These are phyloP conservation scores for Eufriesea mexicana DNA, from an alignment of 1,140 invertebrate species.

Conservation along the genomic window DNA sequence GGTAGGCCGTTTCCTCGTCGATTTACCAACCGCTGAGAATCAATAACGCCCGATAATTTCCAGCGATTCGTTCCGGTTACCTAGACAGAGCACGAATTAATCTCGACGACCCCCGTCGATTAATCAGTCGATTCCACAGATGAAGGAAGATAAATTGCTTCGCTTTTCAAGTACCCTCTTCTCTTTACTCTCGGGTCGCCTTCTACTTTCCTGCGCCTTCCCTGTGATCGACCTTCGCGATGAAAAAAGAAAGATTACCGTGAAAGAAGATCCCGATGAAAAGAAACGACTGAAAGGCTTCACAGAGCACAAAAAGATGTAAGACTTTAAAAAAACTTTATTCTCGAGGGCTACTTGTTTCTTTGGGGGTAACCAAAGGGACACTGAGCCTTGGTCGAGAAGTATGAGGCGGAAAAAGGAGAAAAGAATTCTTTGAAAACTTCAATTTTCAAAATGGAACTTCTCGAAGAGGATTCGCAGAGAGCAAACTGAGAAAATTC, in stretches of 20 bases:
- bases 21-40: constrained; percentile 9
- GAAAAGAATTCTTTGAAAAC: background rate
- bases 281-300: background rate
- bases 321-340: no score
- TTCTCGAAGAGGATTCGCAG: background rate
- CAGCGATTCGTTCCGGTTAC: background rate
- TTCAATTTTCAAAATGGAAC: background rate
- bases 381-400: no score
- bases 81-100: constrained; percentile 14
- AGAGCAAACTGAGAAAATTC: background rate
- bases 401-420: no score
- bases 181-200: background rate
- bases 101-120: constrained; percentile 26
- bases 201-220: background rate
- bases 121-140: constrained; percentile 18
- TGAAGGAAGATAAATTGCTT: constrained; percentile 23
- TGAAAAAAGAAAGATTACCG: background rate
- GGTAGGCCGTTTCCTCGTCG: background rate
- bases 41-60: constrained; percentile 9
- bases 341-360: no score
- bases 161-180: constrained; percentile 6
- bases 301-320: no score
- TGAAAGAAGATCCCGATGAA: background rate
- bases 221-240: background rate
- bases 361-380: no score